phyloP scores from a whole-genome alignment of 2,888 invertebrate genomes.

The Agriopis aurantiaria region DNA sequence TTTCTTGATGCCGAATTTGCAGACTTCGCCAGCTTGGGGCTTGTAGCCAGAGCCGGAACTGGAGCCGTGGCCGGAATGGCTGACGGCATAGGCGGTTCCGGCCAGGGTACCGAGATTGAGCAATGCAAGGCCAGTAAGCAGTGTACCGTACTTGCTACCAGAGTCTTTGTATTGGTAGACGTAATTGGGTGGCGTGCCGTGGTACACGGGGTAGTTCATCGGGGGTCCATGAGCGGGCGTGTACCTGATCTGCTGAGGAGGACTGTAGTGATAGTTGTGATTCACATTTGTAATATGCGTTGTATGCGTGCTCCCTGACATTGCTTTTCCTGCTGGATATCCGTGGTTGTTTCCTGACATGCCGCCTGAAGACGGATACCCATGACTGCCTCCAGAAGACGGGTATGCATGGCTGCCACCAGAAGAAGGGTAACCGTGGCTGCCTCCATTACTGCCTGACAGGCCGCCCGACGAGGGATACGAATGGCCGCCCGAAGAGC shows the following conservation, averaged over 20 bases:
- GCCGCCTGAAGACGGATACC: constrained; percentile 43
- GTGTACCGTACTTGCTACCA: constrained; percentile 76
- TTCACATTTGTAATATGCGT: constrained; percentile 63
- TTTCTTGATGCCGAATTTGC: constrained; percentile 75
- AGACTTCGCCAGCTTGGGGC: constrained; percentile 70
- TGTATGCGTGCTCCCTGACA: constrained; percentile 40
- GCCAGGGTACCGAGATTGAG: constrained; percentile 76
- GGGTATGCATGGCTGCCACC: constrained; percentile 50
- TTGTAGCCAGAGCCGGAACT: constrained; percentile 54
- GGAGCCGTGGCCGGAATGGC: constrained; percentile 42
- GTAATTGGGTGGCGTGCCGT: constrained; percentile 71
- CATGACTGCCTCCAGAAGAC: constrained; percentile 46
- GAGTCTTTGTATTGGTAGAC: constrained; percentile 78
- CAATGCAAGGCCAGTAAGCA: constrained; percentile 74
- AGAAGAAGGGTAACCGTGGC: constrained; percentile 38
- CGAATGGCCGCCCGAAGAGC: constrained; percentile 51
- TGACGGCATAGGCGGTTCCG: constrained; percentile 60
- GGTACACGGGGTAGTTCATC: constrained; percentile 72
- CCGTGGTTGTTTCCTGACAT: constrained; percentile 47
- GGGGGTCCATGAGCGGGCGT: constrained; percentile 62
- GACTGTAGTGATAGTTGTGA: constrained; percentile 73
- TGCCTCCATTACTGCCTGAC: constrained; percentile 49
- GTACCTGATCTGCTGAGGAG: constrained; percentile 74
- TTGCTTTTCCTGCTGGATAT: constrained; percentile 49
- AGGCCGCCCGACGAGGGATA: constrained; percentile 54